Base-by-base conservation (phyloP, 2,888 invertebrate species). In the Parascotia fuliginaria region DNA sequence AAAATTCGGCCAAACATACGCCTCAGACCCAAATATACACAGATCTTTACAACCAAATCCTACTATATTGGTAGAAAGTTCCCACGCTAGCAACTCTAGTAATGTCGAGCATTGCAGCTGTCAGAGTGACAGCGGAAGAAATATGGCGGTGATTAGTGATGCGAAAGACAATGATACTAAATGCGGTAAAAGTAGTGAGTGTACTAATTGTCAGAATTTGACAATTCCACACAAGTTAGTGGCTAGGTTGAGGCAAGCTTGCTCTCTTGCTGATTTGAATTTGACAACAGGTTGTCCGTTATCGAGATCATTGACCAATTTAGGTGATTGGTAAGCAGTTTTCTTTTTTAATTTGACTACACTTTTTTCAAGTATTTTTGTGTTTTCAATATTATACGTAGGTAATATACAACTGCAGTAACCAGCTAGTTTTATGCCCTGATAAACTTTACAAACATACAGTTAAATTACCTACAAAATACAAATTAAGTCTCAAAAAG, bases 11-110 rank as follows among this genome's bases (percentile, higher is more conserved):
- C 82, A 75, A 36, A 79, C 68, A 1, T 83, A 81, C 55, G 77
- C 84, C 0, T 91, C 91, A 0, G 90, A 90, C 16, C 87, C 89
- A 0, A 89, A 89, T 29, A 80, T 91, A 55, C 87, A 87, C 32
- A 57, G 79, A 44, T 77, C 82, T 0, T 32, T 56, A 28, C 16
- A 42, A 7, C 44, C 53, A 12, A 77, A 68, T 66, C 33, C 70
- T 63, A 61, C 75, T 12, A 75, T 65, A 55, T 54, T 55, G 9
- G 72, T 49, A 53, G 75, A 70, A 56, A 70, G 54, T 55, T 32
- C 60, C 0, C 43, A 55, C 31, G 33, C 71, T 73, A 65, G 77
- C 67, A 81, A 70, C 73, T 63, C 73, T 32, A 50, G 54, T 19
- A 22, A 3, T 32, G 39, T 48, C 42, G 51, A 46, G 9, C 73